phyloP scores from a whole-genome alignment of 1,140 invertebrate genomes.

The Pemphigus obesinymphae region DNA sequence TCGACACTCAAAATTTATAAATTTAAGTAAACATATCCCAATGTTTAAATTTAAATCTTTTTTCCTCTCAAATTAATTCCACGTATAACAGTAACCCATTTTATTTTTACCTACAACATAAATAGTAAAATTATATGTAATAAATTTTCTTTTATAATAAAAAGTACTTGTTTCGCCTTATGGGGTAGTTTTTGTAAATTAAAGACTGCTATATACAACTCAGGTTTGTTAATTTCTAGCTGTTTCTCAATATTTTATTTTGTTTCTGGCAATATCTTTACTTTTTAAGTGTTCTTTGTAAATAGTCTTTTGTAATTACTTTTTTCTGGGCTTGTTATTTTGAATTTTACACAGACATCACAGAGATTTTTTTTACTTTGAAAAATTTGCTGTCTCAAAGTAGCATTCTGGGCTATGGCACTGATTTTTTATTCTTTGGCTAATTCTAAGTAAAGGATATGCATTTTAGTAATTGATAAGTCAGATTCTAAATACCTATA shows the following conservation, averaged over 20 bases:
- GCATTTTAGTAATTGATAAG: background rate
- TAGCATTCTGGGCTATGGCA: background rate
- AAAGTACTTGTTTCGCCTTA: background rate
- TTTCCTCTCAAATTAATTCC: background rate
- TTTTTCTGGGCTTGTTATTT: background rate
- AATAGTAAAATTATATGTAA: background rate
- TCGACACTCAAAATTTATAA: background rate
- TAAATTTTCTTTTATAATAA: too few species aligned
- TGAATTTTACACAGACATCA: background rate
- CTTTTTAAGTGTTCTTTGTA: background rate
- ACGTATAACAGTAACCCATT: background rate
- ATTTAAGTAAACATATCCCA: background rate
- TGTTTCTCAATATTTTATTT: background rate
- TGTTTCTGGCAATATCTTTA: background rate
- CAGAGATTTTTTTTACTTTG: background rate
- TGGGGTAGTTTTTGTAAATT: conserved; percentile 2
- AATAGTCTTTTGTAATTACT: background rate
- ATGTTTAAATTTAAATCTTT: conserved; percentile 2
- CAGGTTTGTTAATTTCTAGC: background rate
- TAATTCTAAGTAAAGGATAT: background rate
- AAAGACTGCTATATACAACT: background rate
- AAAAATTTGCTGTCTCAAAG: background rate
- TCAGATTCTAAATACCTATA: background rate
- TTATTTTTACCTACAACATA: background rate
- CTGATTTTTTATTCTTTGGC: background rate